phyloP scores from a whole-genome alignment of 1,140 invertebrate species.

The Uloborus diversus region DNA sequence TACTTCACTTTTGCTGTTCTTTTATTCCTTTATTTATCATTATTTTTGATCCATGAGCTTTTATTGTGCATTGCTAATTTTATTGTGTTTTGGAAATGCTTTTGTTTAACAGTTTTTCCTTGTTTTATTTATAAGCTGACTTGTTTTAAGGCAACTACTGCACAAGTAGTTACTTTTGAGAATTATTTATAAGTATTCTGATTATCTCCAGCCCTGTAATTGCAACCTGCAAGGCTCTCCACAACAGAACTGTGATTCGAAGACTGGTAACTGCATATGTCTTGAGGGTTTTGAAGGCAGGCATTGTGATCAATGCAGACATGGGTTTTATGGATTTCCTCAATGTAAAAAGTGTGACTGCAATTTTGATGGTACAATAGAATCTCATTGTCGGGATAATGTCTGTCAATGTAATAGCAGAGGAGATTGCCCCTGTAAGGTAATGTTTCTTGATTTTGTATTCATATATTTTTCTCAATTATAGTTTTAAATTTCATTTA shows the following conservation, averaged over 20 bases:
- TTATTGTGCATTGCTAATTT: too few relatives aligned
- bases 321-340: slow-evolving; percentile 90
- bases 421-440: slow-evolving; percentile 89
- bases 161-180: too few relatives aligned
- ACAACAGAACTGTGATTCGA: slow-evolving; percentile 76
- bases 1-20: too few relatives aligned
- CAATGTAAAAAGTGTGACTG: slow-evolving; percentile 86
- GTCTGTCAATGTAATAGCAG: slow-evolving; percentile 74
- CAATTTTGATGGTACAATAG: slow-evolving; percentile 74
- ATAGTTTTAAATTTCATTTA: too few relatives aligned
- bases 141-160: too few relatives aligned
- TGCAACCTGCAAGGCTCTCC: slow-evolving; percentile 79
- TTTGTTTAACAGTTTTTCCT: too few relatives aligned
- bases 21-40: too few relatives aligned
- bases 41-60: too few relatives aligned
- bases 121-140: too few relatives aligned
- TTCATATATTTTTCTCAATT: too few relatives aligned
- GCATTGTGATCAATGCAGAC: slow-evolving; percentile 81
- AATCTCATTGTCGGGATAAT: slow-evolving; percentile 69
- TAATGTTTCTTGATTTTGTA: slow-evolving; percentile 61
- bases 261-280: slow-evolving; percentile 83
- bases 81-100: too few relatives aligned
- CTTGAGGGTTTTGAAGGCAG: slow-evolving; percentile 81
- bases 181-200: too few relatives aligned
- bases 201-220: slow-evolving; percentile 71